Conservation (phyloP, 2,797 vertebrate genomes). For the Neostethus bicornis region DNA sequence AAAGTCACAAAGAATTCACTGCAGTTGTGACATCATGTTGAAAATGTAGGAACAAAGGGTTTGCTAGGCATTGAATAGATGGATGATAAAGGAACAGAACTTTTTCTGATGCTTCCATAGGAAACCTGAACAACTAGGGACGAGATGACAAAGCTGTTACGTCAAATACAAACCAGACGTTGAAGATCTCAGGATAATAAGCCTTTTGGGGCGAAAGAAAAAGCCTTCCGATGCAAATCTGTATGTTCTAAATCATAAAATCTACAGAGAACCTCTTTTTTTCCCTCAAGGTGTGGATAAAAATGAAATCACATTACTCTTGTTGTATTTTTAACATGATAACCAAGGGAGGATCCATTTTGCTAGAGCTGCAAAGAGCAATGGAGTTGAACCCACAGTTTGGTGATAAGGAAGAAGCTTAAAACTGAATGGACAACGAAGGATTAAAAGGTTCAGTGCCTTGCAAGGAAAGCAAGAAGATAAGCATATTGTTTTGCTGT, state of each 20-base stretch:
- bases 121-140: conserved; percentile 8
- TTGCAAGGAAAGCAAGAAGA: conserved; percentile 5
- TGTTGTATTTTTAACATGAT: conserved; percentile 3
- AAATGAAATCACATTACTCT: conserved; percentile 21
- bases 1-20: not conserved
- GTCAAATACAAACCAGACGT: conserved; percentile 16
- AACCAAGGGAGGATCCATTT: conserved; percentile 10
- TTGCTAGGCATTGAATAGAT: not conserved
- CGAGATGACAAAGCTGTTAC: conserved; percentile 24
- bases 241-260: conserved; percentile 1
- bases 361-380: not conserved
- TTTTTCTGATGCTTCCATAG: conserved; percentile 24
- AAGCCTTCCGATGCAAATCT: conserved; percentile 10
- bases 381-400: not conserved
- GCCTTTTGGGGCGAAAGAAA: conserved; percentile 9
- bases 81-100: conserved; percentile 12
- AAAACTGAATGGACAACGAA: conserved; percentile 13
- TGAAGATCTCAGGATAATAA: conserved; percentile 5
- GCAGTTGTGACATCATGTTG: not conserved
- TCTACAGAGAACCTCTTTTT: conserved; percentile 10
- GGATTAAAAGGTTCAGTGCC: not conserved
- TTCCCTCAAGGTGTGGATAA: conserved; percentile 7
- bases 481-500: conserved; percentile 27
- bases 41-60: not conserved
- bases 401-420: not conserved